Percentiles rank a stretch among this genome's conserved stretches.
Evolutionary conservation across 1,140 invertebrate genomes (phyloP).

Genomic region (Contarinia nasturtii): DNA sequence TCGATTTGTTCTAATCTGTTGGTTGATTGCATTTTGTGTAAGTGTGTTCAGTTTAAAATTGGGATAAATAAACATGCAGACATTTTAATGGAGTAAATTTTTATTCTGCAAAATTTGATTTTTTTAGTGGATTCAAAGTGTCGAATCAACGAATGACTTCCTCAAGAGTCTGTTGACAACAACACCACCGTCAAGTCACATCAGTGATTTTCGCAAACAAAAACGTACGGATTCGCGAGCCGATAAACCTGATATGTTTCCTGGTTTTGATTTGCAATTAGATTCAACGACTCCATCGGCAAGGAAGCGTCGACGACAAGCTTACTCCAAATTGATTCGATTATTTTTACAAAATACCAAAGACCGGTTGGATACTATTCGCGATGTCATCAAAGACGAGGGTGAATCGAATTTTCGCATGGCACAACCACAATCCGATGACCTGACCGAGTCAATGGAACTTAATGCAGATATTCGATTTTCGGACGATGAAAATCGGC

Average conservation of each 20-base stretch:
- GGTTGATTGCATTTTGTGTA: no score
- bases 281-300: not conserved
- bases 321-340: not conserved
- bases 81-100: no score
- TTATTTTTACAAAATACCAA: not conserved
- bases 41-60: no score
- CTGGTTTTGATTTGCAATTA: not conserved
- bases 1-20: no score
- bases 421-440: not conserved
- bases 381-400: not conserved
- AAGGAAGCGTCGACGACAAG: not conserved
- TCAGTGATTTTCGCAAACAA: constrained; percentile 1
- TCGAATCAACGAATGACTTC: not conserved
- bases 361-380: not conserved
- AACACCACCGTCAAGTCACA: not conserved
- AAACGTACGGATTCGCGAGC: not conserved
- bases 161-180: not conserved
- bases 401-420: not conserved
- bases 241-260: not conserved
- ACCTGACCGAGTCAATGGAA: not conserved
- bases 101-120: no score
- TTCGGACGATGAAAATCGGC: not conserved
- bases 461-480: not conserved
- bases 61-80: no score
- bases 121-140: no score